phyloP scores from a whole-genome alignment of 2,888 invertebrate species.

The Phortica okadai region DNA sequence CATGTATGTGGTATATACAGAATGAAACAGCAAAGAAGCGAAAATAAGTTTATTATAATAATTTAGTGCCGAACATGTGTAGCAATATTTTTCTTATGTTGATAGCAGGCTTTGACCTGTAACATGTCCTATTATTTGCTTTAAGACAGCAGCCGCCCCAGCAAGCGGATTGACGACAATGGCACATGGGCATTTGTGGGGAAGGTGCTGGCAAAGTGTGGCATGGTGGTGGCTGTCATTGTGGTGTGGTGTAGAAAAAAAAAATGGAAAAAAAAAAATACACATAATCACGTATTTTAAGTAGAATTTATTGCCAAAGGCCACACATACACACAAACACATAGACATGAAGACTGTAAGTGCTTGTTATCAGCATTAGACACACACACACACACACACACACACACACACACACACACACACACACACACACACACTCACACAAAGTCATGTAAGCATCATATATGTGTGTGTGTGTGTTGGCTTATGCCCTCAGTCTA shows the following conservation, averaged over 20 bases:
- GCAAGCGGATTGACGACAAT: constrained; percentile 39
- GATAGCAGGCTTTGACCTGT: constrained; percentile 37
- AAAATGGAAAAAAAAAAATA: constrained; percentile 26
- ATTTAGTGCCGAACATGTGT: constrained; percentile 65
- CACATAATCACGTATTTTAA: constrained; percentile 55
- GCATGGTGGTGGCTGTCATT: background rate
- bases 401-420: background rate
- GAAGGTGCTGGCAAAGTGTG: background rate
- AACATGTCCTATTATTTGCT: constrained; percentile 32
- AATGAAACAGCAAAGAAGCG: constrained; percentile 26
- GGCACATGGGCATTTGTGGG: background rate
- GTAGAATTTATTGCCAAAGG: constrained; percentile 53
- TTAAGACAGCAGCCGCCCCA: constrained; percentile 23
- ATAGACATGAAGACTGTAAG: background rate
- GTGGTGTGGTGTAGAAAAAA: background rate
- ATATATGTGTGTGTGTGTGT: background rate
- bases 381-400: too few relatives aligned
- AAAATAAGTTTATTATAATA: constrained; percentile 66
- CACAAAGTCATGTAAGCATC: too few relatives aligned
- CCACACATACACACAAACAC: background rate
- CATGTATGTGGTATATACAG: too few relatives aligned
- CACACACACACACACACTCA: background rate
- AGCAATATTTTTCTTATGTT: constrained; percentile 49
- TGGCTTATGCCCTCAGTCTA: background rate
- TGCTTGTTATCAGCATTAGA: background rate